Base-by-base conservation (phyloP, 2,113 vertebrate genomes). In the Reinhardtius hippoglossoides region DNA sequence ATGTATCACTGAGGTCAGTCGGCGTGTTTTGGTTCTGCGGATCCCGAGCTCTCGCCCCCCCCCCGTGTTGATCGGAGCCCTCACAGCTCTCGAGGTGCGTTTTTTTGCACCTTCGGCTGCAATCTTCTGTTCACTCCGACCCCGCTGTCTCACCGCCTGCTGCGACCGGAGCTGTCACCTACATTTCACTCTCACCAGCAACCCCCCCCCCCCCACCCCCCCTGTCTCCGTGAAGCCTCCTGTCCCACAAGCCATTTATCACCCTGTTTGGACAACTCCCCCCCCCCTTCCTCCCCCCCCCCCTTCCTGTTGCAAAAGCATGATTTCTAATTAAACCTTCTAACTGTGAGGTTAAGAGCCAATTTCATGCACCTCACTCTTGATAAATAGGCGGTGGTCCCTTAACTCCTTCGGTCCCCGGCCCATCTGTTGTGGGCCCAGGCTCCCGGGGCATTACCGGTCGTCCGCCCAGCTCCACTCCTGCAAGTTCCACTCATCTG, bases 321-420 rank as follows among this genome's bases (percentile, higher is more conserved):
- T 92, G 93, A 92, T 94, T 94, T 93, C 92, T 94, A 94, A 95
- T 95, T 94, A 95, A 92, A 93, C 91, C 90, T 86, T 87, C 91
- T 93, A 93, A 94, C 92, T 92, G 91, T 83, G 90, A 93, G 93
- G 94, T 93, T 93, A 94, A 94, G 90, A 95, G 88, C 91, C 93
- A 94, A 94, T 95, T 94, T 95, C 93, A 94, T 95, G 93, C 92
- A 92, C 91, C 91, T 92, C 92, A 94, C 91, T 92, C 91, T 89
- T 93, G 93, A 94, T 93, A 93, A 94, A 95, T 91, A 92, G 85
- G 78, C 82, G 83, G 87, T 74, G 72, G 88, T 74, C 89, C 83
- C 78, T 79, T 88, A 82, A 77, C 77, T 83, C 80, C 78, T 78
- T 67, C 63, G n/a, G 63, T 77, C 70, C 61, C 46, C 69, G 71